These are phyloP conservation scores for Mayetiola destructor DNA, from an alignment of 2,888 invertebrate genomes.

Conservation along the genomic window DNA sequence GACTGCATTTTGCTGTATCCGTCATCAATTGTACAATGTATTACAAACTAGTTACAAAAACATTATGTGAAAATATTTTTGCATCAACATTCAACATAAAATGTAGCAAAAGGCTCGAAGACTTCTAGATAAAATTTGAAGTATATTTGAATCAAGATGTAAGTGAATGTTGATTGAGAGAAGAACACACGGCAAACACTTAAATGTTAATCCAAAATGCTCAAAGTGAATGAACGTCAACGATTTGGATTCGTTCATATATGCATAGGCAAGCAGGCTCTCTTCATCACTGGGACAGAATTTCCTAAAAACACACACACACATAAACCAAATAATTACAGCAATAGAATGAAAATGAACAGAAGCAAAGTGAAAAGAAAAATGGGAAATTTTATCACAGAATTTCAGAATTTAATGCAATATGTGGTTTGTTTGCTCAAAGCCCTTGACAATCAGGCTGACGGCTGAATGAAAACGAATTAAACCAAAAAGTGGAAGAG, in stretches of 20 bases:
- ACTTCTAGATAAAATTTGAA: too few species aligned
- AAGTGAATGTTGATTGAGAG: neutral
- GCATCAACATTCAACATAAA: too few species aligned
- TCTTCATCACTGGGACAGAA: too few species aligned
- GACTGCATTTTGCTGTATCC: too few species aligned
- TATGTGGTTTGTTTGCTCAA: neutral
- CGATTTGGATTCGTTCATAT: too few species aligned
- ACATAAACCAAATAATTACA: neutral
- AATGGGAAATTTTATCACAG: slow-evolving; percentile 7
- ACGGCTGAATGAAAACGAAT: slow-evolving; percentile 1
- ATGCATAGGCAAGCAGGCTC: too few species aligned
- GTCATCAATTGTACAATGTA: too few species aligned
- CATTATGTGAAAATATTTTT: too few species aligned
- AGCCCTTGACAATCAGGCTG: neutral
- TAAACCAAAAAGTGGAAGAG: too few species aligned
- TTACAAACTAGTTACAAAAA: too few species aligned
- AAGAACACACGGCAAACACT: neutral
- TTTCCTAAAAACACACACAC: too few species aligned
- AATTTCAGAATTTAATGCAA: slow-evolving; percentile 1
- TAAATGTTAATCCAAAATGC: neutral
- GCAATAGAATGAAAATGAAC: neutral
- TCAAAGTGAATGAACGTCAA: neutral
- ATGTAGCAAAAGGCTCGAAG: too few species aligned
- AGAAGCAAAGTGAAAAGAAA: neutral
- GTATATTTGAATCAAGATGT: slow-evolving; percentile 10